phyloP scores from a whole-genome alignment of 2,113 vertebrate genomes.

The Naja naja region DNA sequence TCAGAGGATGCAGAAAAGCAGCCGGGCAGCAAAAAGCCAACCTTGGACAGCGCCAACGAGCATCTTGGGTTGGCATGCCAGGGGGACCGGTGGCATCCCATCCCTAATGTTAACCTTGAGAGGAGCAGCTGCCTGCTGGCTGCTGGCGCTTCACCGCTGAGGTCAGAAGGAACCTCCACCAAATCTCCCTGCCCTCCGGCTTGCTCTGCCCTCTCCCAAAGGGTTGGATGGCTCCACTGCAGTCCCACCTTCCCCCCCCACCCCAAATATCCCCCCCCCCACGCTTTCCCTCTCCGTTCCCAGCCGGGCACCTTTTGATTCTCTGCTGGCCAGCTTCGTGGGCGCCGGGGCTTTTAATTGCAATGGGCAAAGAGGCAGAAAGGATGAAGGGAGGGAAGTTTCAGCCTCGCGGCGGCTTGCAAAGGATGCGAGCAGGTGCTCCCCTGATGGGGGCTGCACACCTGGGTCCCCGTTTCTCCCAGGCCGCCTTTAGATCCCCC shows the following conservation, averaged over 20 bases:
- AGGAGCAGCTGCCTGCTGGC: slow-evolving; percentile 20
- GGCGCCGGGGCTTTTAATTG: slow-evolving; percentile 34
- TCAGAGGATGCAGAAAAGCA: background rate
- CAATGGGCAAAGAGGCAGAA: slow-evolving; percentile 55
- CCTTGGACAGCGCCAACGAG: slow-evolving; percentile 37
- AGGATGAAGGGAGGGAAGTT: slow-evolving; percentile 59
- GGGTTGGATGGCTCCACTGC: slow-evolving; percentile 62
- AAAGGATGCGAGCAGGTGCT: slow-evolving; percentile 23
- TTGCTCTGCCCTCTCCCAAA: slow-evolving; percentile 38
- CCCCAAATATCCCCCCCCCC: background rate
- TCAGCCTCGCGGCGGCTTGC: slow-evolving; percentile 21
- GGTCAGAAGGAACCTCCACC: slow-evolving; percentile 11
- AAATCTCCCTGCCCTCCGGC: background rate
- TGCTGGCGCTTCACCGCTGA: background rate
- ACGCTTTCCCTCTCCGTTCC: slow-evolving; percentile 25
- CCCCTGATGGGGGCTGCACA: background rate
- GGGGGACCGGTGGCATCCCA: slow-evolving; percentile 1
- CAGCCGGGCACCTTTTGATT: slow-evolving; percentile 38
- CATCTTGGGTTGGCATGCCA: slow-evolving; percentile 20
- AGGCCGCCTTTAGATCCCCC: slow-evolving; percentile 50
- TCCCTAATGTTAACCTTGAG: slow-evolving; percentile 24
- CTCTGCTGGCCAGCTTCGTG: slow-evolving; percentile 48
- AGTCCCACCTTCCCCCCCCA: slow-evolving; percentile 58
- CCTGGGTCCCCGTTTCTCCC: background rate
- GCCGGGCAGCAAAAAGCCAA: background rate